Conservation (phyloP, 2,888 invertebrate genomes). For the Listrodromus nycthemerus region DNA sequence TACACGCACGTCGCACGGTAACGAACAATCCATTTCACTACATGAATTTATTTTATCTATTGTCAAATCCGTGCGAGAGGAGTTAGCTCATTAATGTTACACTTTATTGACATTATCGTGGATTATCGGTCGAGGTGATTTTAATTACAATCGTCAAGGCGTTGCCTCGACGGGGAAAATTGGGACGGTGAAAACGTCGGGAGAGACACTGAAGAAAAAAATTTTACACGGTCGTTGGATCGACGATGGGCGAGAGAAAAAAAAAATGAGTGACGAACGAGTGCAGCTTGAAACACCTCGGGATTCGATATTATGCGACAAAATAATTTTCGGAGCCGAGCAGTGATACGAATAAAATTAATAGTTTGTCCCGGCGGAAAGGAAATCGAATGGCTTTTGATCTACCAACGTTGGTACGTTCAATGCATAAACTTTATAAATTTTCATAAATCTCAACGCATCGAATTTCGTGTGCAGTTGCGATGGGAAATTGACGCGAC, state of each 20-base stretch:
- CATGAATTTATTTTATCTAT: slow-evolving; percentile 2
- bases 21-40: slow-evolving; percentile 36
- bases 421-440: too few species aligned
- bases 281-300: too few species aligned
- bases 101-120: not conserved
- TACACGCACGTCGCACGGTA: not conserved
- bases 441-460: too few species aligned
- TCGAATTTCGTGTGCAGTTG: too few species aligned
- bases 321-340: too few species aligned
- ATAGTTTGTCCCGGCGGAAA: too few species aligned
- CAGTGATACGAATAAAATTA: too few species aligned
- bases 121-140: not conserved
- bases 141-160: not conserved
- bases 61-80: not conserved
- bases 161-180: not conserved
- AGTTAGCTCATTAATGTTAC: not conserved
- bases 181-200: not conserved
- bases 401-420: too few species aligned
- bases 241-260: too few species aligned
- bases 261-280: not conserved
- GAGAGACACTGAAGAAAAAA: not conserved
- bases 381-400: too few species aligned
- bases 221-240: not conserved
- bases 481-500: too few species aligned
- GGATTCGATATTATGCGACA: too few species aligned